phyloP scores from a whole-genome alignment of 1,140 invertebrate species.

The Pectinophora gossypiella region DNA sequence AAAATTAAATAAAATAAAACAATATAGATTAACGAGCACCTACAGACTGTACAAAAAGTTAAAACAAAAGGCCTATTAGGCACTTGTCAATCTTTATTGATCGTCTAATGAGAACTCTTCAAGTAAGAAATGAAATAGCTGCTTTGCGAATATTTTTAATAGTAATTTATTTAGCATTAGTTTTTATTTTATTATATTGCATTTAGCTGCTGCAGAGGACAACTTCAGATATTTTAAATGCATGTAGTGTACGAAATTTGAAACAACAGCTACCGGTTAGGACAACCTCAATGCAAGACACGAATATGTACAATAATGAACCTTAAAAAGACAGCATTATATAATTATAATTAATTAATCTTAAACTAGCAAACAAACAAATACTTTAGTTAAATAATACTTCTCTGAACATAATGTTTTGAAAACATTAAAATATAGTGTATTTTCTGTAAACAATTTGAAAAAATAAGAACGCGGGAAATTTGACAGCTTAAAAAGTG shows the following conservation, averaged over 20 bases:
- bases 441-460: too few relatives aligned
- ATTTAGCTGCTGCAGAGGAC: neutral
- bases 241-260: slow-evolving; percentile 13
- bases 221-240: slow-evolving; percentile 16
- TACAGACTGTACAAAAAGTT: too few relatives aligned
- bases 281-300: neutral
- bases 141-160: neutral
- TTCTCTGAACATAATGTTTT: too few relatives aligned
- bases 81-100: too few relatives aligned
- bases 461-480: too few relatives aligned
- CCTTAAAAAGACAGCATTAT: neutral
- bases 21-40: neutral
- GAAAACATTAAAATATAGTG: too few relatives aligned
- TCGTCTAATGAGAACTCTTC: neutral
- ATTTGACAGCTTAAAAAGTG: neutral
- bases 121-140: neutral
- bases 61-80: too few relatives aligned
- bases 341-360: neutral
- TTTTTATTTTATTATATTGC: neutral
- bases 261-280: slow-evolving; percentile 12
- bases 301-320: neutral
- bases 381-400: too few relatives aligned
- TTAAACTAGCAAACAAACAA: neutral
- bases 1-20: neutral
- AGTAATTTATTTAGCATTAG: neutral